phyloP scores from a whole-genome alignment of 2,113 vertebrate genomes.

The Buteo buteo region DNA sequence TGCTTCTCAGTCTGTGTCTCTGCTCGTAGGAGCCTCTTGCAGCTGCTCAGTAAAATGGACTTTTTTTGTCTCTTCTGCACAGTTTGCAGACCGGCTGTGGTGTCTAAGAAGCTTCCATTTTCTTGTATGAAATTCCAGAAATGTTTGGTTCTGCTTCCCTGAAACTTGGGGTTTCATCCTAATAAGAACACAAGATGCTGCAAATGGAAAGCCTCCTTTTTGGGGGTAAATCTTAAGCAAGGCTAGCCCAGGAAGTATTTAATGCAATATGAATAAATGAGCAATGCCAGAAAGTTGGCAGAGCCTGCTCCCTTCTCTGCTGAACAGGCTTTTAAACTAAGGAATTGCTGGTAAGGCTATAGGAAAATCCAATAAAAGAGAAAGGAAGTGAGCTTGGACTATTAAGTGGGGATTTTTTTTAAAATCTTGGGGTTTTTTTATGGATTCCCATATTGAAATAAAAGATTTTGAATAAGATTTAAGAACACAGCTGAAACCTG shows the following conservation, averaged over 20 bases:
- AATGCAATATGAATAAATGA: neutral
- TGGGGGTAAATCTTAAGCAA: neutral
- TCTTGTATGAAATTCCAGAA: neutral
- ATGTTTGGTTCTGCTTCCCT: neutral
- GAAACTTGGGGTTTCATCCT: neutral
- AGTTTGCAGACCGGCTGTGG: neutral
- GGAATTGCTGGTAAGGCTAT: neutral
- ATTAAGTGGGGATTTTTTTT: neutral
- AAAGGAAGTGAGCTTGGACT: neutral
- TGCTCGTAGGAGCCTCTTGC: neutral
- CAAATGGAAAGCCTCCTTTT: neutral
- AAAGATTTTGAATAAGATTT: neutral
- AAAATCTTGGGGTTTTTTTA: neutral
- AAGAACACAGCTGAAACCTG: neutral
- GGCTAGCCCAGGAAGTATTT: neutral
- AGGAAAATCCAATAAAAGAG: neutral
- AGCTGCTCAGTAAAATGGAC: neutral
- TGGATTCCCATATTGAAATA: neutral
- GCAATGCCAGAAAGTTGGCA: neutral
- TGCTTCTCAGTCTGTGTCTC: neutral
- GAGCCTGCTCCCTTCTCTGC: neutral
- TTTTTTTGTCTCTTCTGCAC: neutral
- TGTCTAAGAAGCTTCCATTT: neutral
- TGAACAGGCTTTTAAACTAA: neutral
- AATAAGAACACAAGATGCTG: neutral